Conservation (phyloP, 1,140 invertebrate genomes). For the Hydropsyche tenuis region DNA sequence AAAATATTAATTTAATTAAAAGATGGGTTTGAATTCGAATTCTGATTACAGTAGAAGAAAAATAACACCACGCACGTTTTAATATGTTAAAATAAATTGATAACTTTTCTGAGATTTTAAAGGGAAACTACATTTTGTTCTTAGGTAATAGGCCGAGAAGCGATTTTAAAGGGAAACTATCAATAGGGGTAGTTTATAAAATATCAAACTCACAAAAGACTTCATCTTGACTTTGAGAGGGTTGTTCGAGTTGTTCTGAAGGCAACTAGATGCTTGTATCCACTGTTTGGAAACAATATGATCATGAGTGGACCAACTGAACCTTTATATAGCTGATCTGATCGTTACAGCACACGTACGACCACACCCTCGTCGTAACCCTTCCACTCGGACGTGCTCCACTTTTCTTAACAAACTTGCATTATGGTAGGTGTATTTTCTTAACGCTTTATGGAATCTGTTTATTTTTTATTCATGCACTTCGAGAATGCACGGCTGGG, state of each 20-base stretch:
- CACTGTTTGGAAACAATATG: conserved; percentile 30
- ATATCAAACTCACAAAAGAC: conserved; percentile 40
- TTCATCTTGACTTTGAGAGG: conserved; percentile 40
- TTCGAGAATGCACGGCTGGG: not conserved
- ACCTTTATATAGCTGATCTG: conserved; percentile 44
- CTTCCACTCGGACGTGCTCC: conserved; percentile 34
- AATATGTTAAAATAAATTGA: too few species aligned
- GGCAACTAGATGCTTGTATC: conserved; percentile 15
- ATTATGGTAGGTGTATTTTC: not conserved
- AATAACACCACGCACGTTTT: too few species aligned
- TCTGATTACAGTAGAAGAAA: too few species aligned
- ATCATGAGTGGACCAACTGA: conserved; percentile 1
- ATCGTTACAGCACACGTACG: conserved; percentile 34
- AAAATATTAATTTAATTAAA: not conserved
- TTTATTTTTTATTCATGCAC: not conserved
- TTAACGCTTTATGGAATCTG: not conserved
- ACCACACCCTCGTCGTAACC: conserved; percentile 46
- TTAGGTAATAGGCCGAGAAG: too few species aligned
- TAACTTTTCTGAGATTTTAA: too few species aligned
- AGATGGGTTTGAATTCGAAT: conserved; percentile 3
- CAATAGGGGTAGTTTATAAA: not conserved
- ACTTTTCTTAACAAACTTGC: conserved; percentile 9
- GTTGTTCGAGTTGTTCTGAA: conserved; percentile 13
- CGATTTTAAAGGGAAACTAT: too few species aligned
- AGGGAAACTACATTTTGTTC: too few species aligned